A percentile compares a stretch with the other conserved stretches of the same genome.
phyloP scores from a whole-genome alignment of 1,140 invertebrate genomes.

The Euglossa dilemma region DNA sequence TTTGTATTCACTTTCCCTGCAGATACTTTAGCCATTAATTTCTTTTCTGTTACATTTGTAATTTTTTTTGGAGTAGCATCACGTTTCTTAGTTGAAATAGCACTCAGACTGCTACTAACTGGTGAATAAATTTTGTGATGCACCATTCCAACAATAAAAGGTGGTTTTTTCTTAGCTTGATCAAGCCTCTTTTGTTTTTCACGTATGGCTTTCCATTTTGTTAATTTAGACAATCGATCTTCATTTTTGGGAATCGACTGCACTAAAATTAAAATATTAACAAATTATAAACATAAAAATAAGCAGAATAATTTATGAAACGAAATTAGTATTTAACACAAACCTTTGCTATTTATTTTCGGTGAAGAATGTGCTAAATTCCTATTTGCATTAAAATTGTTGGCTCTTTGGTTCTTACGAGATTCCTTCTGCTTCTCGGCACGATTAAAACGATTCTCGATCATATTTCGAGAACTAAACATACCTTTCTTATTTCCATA shows the following conservation, averaged over 20 bases:
- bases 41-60: constrained; percentile 74
- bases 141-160: constrained; percentile 78
- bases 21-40: constrained; percentile 66
- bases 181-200: constrained; percentile 67
- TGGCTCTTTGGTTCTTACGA: constrained; percentile 30
- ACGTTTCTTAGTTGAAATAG: constrained; percentile 2
- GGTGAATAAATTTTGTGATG: constrained; percentile 77
- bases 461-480: constrained; percentile 13
- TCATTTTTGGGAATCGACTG: background rate
- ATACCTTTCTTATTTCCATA: constrained; percentile 48
- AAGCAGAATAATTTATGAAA: background rate
- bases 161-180: constrained; percentile 71
- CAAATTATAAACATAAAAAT: background rate
- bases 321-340: background rate
- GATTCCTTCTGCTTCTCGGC: constrained; percentile 8
- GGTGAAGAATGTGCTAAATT: background rate
- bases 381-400: constrained; percentile 36
- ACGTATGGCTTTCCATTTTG: constrained; percentile 76
- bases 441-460: constrained; percentile 32
- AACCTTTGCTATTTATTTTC: background rate
- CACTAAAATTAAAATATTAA: background rate
- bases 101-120: constrained; percentile 13
- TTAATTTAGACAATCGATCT: constrained; percentile 60
- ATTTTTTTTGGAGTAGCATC: constrained; percentile 60
- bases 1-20: constrained; percentile 26